Evolutionary conservation across 2,888 invertebrate genomes (phyloP).

Genomic region (Matsumyia berberina): DNA sequence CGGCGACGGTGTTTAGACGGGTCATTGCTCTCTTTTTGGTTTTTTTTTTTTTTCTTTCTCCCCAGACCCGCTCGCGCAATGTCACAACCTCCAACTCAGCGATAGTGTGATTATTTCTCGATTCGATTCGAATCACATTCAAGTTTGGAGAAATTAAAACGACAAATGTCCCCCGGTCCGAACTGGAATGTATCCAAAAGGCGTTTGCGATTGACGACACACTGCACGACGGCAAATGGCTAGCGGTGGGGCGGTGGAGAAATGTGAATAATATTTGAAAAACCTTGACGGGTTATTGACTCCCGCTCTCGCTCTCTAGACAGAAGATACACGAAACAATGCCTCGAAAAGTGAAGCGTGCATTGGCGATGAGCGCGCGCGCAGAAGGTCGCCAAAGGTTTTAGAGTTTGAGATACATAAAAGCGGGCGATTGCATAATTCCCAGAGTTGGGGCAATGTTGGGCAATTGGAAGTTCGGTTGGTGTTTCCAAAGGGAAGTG

Average conservation of each 20-base stretch:
- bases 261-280: constrained; percentile 70
- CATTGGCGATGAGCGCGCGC: constrained; percentile 53
- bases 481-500: constrained; percentile 44
- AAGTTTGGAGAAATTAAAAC: constrained; percentile 73
- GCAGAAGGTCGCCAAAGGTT: constrained; percentile 57
- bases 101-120: constrained; percentile 49
- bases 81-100: constrained; percentile 37
- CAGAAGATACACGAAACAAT: constrained; percentile 23
- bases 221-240: not conserved
- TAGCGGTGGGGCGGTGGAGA: constrained; percentile 39
- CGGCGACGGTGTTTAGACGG: not conserved
- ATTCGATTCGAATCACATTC: constrained; percentile 68
- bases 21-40: constrained; percentile 62
- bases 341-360: constrained; percentile 45
- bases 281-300: constrained; percentile 76
- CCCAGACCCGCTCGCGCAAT: constrained; percentile 18
- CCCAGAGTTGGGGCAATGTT: constrained; percentile 47
- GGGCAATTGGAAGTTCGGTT: constrained; percentile 31
- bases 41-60: not conserved
- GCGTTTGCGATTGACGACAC: constrained; percentile 53
- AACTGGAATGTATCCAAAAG: constrained; percentile 72
- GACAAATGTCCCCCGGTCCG: constrained; percentile 45
- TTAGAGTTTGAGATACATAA: constrained; percentile 48
- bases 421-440: constrained; percentile 29
- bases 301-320: constrained; percentile 2